Percentiles rank a stretch among this genome's conserved stretches.
Evolutionary conservation across 2,113 vertebrate species (phyloP).

Genomic region (Caretta caretta): DNA sequence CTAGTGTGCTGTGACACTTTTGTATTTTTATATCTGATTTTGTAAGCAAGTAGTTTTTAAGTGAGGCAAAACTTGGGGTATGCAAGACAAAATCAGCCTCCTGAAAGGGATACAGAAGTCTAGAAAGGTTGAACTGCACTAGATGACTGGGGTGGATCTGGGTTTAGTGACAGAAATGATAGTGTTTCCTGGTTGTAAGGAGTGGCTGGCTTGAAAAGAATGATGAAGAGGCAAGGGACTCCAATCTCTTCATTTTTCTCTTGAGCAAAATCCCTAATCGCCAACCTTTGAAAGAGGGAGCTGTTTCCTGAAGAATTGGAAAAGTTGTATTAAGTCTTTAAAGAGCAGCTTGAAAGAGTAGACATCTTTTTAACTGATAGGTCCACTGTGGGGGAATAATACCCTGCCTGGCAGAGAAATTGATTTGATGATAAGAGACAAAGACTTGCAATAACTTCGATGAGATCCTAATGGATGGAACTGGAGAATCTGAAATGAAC

Average conservation of each 20-base stretch:
- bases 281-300: not conserved
- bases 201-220: not conserved
- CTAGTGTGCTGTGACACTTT: no score
- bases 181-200: not conserved
- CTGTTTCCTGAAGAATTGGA: not conserved
- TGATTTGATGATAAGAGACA: not conserved
- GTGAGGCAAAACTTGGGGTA: no score
- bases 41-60: no score
- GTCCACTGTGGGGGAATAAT: not conserved
- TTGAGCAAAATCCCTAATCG: not conserved
- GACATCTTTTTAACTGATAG: not conserved
- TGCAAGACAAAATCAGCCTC: no score
- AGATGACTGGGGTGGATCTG: not conserved
- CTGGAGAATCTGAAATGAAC: not conserved
- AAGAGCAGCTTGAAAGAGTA: not conserved
- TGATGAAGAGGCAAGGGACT: not conserved
- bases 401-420: not conserved
- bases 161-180: not conserved
- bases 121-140: no score
- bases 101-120: no score
- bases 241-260: not conserved
- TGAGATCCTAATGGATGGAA: not conserved
- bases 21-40: no score
- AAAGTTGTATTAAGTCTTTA: not conserved
- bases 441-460: not conserved